A percentile compares a stretch with the other conserved stretches of the same genome.
phyloP scores from a whole-genome alignment of 2,888 invertebrate genomes.

The Ryuthela nishihirai region DNA sequence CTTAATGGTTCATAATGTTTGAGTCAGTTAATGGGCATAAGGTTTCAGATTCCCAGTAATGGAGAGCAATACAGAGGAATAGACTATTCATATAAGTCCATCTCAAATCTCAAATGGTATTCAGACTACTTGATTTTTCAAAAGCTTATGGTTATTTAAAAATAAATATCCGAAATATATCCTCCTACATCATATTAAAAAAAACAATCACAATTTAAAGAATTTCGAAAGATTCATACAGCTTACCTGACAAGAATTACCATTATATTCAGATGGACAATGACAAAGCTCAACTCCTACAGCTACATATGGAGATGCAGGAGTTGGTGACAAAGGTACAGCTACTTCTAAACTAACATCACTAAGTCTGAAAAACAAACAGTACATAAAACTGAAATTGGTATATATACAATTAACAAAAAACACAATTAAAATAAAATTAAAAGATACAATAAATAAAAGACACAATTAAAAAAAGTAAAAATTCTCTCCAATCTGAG shows the following conservation, averaged over 20 bases:
- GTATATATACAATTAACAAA: background rate
- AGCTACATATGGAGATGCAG: slow-evolving; percentile 61
- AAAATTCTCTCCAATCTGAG: too few relatives aligned
- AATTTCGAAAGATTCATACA: background rate
- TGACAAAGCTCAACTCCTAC: slow-evolving; percentile 80
- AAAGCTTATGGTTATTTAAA: too few relatives aligned
- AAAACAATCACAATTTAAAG: too few relatives aligned
- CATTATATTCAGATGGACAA: slow-evolving; percentile 75
- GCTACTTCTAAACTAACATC: slow-evolving; percentile 82
- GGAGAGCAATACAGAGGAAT: too few relatives aligned
- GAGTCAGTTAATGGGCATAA: too few relatives aligned
- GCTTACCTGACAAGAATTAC: slow-evolving; percentile 76
- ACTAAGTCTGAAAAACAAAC: slow-evolving; percentile 57
- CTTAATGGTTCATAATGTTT: too few relatives aligned
- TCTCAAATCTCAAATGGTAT: too few relatives aligned
- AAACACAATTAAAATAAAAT: background rate
- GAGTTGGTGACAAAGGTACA: slow-evolving; percentile 53
- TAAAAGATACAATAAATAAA: background rate
- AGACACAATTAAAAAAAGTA: background rate
- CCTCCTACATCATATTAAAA: too few relatives aligned
- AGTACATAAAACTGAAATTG: background rate
- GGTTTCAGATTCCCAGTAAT: too few relatives aligned
- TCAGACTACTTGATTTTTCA: too few relatives aligned
- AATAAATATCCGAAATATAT: too few relatives aligned
- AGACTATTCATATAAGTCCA: too few relatives aligned